Evolutionary conservation across 2,888 invertebrate species (phyloP).

Genomic region (Melanchra persicariae): DNA sequence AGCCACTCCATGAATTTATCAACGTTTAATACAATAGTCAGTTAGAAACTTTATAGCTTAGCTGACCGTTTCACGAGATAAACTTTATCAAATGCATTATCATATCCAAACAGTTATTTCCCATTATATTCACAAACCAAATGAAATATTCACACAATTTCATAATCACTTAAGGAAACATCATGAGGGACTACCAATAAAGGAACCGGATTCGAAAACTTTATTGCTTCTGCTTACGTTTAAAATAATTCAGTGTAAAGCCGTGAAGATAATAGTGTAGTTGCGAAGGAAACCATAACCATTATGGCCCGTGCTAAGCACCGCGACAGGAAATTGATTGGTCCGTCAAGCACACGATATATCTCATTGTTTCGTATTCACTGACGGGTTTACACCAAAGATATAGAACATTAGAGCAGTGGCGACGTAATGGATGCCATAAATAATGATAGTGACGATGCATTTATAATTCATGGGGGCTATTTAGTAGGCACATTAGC

Average conservation of each 20-base stretch:
- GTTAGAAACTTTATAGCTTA: constrained; percentile 49
- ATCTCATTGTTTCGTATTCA: constrained; percentile 57
- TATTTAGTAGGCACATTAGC: constrained; percentile 55
- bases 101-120: constrained; percentile 59
- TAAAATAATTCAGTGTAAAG: constrained; percentile 69
- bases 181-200: constrained; percentile 59
- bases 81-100: constrained; percentile 65
- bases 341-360: constrained; percentile 39
- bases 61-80: constrained; percentile 55
- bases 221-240: constrained; percentile 66
- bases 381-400: constrained; percentile 43
- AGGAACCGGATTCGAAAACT: constrained; percentile 69
- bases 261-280: constrained; percentile 67
- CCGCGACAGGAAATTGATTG: constrained; percentile 58
- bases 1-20: constrained; percentile 36
- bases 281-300: constrained; percentile 72
- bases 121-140: constrained; percentile 55
- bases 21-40: constrained; percentile 52
- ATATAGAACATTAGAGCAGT: constrained; percentile 17
- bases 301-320: constrained; percentile 67
- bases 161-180: constrained; percentile 60
- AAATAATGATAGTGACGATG: constrained; percentile 37
- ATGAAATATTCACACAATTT: constrained; percentile 60
- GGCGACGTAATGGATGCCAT: constrained; percentile 45
- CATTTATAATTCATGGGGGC: constrained; percentile 47